Evolutionary conservation across 2,888 invertebrate species (phyloP), one percentile per base, ranked within the genome.

Genomic region (Saturnia pavonia): DNA sequence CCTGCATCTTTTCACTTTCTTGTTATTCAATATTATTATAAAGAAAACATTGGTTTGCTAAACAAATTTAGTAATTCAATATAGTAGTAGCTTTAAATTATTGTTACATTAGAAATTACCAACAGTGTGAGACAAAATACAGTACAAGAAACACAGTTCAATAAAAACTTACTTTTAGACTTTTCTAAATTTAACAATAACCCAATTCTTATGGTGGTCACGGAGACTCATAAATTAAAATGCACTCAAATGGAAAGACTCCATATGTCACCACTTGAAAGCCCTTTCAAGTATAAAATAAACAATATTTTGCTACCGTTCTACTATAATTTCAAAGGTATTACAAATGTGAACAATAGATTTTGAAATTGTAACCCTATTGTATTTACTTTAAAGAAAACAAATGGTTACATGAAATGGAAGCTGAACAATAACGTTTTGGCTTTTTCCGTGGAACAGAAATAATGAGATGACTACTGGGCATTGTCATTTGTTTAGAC

Each of bases 271-370:
- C 89, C 85, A 87, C 86, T 89, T 88, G 82, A 89, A 90, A 88
- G 87, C 86, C 75, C 85, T 88, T 89, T 89, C 84, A 85, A 87
- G 84, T 84, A 80, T 88, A 89, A 92, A 92, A 91, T 87, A 92
- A 91, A 93, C 90, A 92, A 91, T 91, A 91, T 94, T 92, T 93
- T 87, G 92, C 93, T 91, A 90, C 92, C 85, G 90, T 88, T 86
- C 81, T 78, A 74, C 77, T 76, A 76, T 81, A 87, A 85, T 86
- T 85, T 65, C 68, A 84, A 83, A 87, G 88, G 87, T 87, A 87
- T 78, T 85, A 81, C 89, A 90, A 88, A 86, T 88, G 90, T 66
- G 72, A 81, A 91, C 92, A 93, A 92, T 85, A 82, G 84, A 80
- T 77, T 81, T 79, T 83, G 78, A 82, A 81, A 82, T 80, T 83